Conservation (phyloP, 92 coral and sea anemone species). For the Umimayanthus chanpuru region DNA sequence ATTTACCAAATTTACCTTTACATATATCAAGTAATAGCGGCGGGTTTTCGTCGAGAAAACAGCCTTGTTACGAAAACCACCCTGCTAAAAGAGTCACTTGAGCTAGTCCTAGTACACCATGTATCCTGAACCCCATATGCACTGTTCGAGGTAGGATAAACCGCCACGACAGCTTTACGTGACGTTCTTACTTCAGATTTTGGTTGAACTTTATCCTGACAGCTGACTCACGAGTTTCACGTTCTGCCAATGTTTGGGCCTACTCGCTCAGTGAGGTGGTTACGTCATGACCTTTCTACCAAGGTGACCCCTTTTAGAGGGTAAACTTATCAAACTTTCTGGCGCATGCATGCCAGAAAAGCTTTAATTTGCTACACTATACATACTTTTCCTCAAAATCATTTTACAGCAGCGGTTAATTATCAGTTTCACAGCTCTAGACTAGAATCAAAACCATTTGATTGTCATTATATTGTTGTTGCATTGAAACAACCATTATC, state of each 20-base stretch:
- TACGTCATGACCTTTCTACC: background rate
- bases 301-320: background rate
- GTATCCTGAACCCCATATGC: background rate
- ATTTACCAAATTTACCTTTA: no score
- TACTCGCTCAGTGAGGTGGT: background rate
- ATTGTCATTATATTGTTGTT: background rate
- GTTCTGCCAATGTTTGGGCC: background rate
- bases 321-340: constrained; percentile 4
- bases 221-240: background rate
- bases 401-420: constrained; percentile 1
- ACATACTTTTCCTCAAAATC: background rate
- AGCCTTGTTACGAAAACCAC: no score
- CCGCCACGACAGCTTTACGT: background rate
- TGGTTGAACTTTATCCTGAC: background rate
- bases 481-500: background rate
- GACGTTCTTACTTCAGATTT: background rate
- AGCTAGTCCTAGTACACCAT: background rate
- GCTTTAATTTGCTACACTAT: background rate
- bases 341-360: background rate
- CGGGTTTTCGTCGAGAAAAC: no score
- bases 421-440: constrained; percentile 11
- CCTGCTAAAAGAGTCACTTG: no score
- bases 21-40: no score
- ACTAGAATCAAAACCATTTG: background rate
- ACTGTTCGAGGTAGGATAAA: background rate